phyloP scores from a whole-genome alignment of 2,113 vertebrate genomes.

The Dinomys branickii region DNA sequence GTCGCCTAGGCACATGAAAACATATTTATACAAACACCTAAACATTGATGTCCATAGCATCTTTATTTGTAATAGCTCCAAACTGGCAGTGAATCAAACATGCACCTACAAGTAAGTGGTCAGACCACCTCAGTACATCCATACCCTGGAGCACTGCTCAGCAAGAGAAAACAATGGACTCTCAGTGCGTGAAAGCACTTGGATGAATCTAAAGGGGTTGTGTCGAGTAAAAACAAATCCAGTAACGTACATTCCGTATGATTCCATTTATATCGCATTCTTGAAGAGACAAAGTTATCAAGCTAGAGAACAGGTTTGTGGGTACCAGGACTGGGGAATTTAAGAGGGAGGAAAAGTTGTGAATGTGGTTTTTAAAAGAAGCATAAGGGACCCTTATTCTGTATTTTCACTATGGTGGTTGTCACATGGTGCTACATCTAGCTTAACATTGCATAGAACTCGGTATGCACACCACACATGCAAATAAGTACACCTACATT shows the following conservation, averaged over 20 bases:
- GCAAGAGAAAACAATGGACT: not conserved
- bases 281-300: not conserved
- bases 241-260: not conserved
- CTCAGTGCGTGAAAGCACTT: not conserved
- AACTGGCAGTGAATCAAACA: not conserved
- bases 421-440: not conserved
- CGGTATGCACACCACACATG: not conserved
- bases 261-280: not conserved
- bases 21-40: too few species aligned
- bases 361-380: not conserved
- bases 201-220: not conserved
- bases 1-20: too few species aligned
- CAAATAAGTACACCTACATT: not conserved
- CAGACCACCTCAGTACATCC: not conserved
- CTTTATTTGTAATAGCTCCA: not conserved
- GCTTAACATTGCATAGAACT: not conserved
- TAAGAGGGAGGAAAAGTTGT: accelerated
- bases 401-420: not conserved
- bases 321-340: not conserved
- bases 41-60: not conserved
- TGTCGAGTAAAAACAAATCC: not conserved
- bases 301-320: not conserved
- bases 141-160: not conserved
- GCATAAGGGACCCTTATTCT: not conserved
- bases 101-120: not conserved